These are phyloP conservation scores for Castor canadensis DNA, from an alignment of 2,113 vertebrate species.

Conservation along the genomic window DNA sequence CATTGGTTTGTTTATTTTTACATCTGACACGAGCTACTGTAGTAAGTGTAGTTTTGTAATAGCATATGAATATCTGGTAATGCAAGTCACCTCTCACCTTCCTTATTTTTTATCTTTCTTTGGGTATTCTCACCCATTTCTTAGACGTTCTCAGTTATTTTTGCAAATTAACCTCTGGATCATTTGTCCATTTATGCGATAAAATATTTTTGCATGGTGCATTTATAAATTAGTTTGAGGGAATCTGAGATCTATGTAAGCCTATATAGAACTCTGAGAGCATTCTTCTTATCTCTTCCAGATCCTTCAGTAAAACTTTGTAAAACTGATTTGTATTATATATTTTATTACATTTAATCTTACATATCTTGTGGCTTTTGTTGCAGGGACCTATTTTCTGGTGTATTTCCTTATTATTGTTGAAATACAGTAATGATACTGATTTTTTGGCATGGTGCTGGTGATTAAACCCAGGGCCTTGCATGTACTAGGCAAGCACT, in stretches of 20 bases:
- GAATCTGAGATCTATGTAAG: background rate
- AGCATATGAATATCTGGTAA: background rate
- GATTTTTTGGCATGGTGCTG: background rate
- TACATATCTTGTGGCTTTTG: background rate
- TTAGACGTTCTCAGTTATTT: background rate
- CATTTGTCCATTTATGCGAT: background rate
- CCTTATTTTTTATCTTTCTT: background rate
- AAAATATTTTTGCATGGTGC: constrained; percentile 18
- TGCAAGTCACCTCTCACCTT: background rate
- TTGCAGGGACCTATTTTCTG: background rate
- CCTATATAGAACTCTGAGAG: background rate
- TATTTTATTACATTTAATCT: constrained; percentile 3
- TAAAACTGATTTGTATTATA: background rate
- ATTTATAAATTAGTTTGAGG: constrained; percentile 33
- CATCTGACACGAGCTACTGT: background rate
- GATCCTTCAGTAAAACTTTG: background rate
- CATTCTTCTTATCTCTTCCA: background rate
- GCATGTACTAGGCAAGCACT: background rate
- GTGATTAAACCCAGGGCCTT: background rate
- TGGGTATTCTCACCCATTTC: constrained; percentile 15
- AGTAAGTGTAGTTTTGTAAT: background rate
- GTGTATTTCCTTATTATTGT: constrained; percentile 4
- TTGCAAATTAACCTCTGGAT: background rate
- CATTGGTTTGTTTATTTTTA: background rate
- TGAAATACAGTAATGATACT: background rate